A percentile compares a stretch with the other conserved stretches of the same genome.
phyloP scores from a whole-genome alignment of 2,113 vertebrate genomes.

The Macrotis lagotis region DNA sequence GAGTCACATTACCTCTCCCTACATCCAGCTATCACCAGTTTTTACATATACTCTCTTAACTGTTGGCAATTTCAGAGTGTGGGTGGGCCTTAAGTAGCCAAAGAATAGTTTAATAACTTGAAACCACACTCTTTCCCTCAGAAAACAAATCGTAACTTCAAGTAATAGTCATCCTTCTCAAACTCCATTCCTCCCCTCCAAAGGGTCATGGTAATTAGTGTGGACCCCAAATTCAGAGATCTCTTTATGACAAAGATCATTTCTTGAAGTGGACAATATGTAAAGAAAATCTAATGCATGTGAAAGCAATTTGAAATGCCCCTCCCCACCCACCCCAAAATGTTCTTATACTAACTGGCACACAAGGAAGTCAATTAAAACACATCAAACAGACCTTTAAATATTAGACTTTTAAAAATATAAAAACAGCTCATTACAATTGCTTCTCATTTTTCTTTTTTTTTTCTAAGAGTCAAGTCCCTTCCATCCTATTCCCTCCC shows the following conservation, averaged over 20 bases:
- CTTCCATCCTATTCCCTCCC: constrained; percentile 55
- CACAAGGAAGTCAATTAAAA: constrained; percentile 61
- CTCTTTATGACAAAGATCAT: neutral
- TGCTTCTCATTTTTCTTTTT: constrained; percentile 69
- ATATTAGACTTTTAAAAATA: constrained; percentile 62
- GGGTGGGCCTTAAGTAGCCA: fast-evolving
- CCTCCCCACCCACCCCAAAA: neutral
- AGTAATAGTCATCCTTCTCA: neutral
- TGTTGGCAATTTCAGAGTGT: fast-evolving
- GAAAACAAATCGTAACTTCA: neutral
- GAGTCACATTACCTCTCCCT: constrained; percentile 66
- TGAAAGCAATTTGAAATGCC: neutral
- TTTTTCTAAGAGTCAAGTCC: constrained; percentile 68
- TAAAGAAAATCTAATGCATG: neutral
- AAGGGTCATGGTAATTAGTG: fast-evolving
- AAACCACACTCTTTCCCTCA: neutral
- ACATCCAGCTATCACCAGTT: neutral
- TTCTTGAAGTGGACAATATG: neutral
- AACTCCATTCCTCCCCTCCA: fast-evolving
- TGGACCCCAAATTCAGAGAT: neutral
- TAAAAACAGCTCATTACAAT: constrained; percentile 76
- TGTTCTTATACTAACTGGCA: neutral
- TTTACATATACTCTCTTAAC: neutral
- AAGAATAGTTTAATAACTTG: fast-evolving
- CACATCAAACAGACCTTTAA: constrained; percentile 71